Evolutionary conservation across 2,797 vertebrate species (phyloP).

Genomic region (Myotis myotis): DNA sequence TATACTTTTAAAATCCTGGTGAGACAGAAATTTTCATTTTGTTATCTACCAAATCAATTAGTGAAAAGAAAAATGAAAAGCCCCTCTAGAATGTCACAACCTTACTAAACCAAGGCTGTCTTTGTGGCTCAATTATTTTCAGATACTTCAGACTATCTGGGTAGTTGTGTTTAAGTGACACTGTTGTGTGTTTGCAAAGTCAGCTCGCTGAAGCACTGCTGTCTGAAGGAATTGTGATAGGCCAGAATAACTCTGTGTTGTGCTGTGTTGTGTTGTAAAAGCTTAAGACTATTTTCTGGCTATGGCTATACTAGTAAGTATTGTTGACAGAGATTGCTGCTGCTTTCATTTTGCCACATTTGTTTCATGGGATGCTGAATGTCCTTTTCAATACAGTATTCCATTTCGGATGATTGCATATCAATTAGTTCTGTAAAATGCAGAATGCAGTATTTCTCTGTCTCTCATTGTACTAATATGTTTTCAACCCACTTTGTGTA

Average conservation of each 20-base stretch:
- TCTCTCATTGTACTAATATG: neutral
- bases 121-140: neutral
- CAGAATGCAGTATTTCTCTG: neutral
- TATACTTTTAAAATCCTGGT: neutral
- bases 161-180: neutral
- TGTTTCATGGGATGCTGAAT: fast-evolving
- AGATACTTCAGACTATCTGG: neutral
- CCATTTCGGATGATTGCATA: neutral
- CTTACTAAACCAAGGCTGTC: neutral
- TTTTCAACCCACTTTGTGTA: neutral
- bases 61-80: neutral
- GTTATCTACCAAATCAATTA: neutral
- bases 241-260: neutral
- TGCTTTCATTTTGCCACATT: neutral
- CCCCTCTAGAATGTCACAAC: neutral
- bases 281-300: neutral
- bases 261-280: neutral
- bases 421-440: neutral
- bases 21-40: neutral
- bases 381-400: neutral
- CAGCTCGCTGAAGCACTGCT: neutral
- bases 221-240: fast-evolving
- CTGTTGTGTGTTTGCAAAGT: neutral
- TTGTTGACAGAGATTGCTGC: neutral
- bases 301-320: neutral